Conservation (phyloP, 2,888 invertebrate genomes). For the Anoplius nigerrimus region DNA sequence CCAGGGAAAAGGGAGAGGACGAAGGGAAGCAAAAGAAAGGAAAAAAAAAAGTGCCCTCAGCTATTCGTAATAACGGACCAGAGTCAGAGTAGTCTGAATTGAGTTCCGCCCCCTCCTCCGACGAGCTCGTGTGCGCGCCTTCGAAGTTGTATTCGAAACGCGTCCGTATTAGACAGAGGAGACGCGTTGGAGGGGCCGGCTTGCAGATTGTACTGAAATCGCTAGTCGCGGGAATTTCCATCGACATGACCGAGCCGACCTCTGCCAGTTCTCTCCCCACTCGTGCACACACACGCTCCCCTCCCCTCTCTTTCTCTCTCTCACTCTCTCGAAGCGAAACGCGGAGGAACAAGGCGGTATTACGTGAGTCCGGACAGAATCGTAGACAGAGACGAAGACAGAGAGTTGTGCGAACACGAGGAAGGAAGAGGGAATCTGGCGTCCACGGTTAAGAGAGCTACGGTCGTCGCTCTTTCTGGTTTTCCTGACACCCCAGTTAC, state of each 20-base stretch:
- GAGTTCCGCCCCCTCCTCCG: conserved; percentile 50
- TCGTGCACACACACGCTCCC: too few species aligned
- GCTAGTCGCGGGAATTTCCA: conserved; percentile 62
- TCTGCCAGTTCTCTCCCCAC: conserved; percentile 43
- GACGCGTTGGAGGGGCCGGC: conserved; percentile 31
- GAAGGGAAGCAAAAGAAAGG: too few species aligned
- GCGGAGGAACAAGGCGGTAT: neutral
- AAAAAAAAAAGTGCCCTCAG: conserved; percentile 47
- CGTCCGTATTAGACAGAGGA: neutral
- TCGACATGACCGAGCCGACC: conserved; percentile 52
- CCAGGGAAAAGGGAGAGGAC: too few species aligned
- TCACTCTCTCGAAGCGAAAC: neutral
- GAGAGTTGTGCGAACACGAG: conserved; percentile 1
- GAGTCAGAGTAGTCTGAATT: conserved; percentile 64
- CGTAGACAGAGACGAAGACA: neutral
- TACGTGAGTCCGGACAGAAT: conserved; percentile 4
- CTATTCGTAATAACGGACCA: conserved; percentile 45
- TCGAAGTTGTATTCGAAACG: conserved; percentile 11
- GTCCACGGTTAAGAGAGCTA: conserved; percentile 42
- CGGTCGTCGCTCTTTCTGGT: conserved; percentile 57
- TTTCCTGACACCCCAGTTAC: conserved; percentile 51
- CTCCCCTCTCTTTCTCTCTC: neutral
- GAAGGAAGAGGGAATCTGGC: conserved; percentile 26
- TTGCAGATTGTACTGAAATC: conserved; percentile 63
- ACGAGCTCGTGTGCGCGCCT: neutral